Evolutionary conservation across 2,113 vertebrate genomes (phyloP), one percentile per base, ranked within the genome.

Genomic region (Tragelaphus scriptus): DNA sequence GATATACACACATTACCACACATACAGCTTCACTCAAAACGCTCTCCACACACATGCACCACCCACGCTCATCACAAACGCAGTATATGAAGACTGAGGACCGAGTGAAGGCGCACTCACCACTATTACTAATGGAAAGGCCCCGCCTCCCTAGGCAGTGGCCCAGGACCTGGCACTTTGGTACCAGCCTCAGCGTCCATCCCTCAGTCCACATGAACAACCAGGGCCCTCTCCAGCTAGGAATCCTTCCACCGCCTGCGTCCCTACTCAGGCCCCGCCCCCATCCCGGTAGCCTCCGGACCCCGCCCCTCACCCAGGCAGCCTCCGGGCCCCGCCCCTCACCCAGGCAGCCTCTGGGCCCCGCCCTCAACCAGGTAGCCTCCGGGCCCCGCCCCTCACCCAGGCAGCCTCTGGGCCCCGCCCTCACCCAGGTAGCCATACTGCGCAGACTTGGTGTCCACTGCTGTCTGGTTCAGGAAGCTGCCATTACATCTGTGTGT

Each of bases 391-490:
- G 30, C 59, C 51, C 75, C 75, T 49, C 44, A 79, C 44, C 98
- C 53, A 99, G 87, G 81, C 98, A 99, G 94, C 98, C 63, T 11
- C 19, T 5, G 44, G 90, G 40, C 28, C 30, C 32, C 9, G 19
- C 51, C 79, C 79, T 53, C 92, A 98, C 98, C 51, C 79, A 99
- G 91, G 85, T 99, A 99, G 95, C 98, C 65, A 58, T 98, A 97
- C 23, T 96, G 97, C 16, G 71, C 94, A 44, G 88, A 53, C 0
- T 88, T 9, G 1, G 49, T 16, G 7, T 77, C 88, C 25, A 36
- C 77, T 0, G 36, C 89, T 0, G 98, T 98, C 44, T 98, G 98
- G 58, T 99, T 99, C 55, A 99, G 96, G 98, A 99, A 99, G 98
- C 81, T n/a, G 6, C 98, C 94, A 0, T 4, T 10, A 14, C 40